phyloP scores from a whole-genome alignment of 2,797 vertebrate genomes.

The Malacoctenus gilli region DNA sequence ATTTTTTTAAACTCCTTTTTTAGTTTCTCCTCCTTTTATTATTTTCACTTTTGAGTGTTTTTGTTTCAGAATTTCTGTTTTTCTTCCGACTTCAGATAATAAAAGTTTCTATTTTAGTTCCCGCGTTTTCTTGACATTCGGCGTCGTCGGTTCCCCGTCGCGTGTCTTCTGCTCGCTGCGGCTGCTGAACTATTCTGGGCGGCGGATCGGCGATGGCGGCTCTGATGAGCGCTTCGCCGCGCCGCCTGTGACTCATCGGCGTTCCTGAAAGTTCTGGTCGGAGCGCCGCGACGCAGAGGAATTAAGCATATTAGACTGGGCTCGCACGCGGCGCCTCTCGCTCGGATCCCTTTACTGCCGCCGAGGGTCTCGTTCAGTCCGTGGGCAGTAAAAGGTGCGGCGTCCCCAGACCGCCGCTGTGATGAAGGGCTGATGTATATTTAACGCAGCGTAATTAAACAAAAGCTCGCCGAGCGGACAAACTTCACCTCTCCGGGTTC shows the following conservation, averaged over 20 bases:
- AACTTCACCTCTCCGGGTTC: constrained; percentile 19
- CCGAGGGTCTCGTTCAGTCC: background rate
- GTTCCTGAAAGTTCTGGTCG: background rate
- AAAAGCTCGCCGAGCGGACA: constrained; percentile 8
- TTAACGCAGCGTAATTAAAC: constrained; percentile 2
- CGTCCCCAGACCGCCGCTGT: background rate
- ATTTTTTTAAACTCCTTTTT: too few relatives aligned
- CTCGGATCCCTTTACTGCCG: background rate
- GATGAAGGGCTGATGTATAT: background rate
- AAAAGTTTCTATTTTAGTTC: too few relatives aligned
- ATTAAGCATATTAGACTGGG: background rate
- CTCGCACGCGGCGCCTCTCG: background rate
- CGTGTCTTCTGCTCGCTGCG: too few relatives aligned
- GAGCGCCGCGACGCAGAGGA: background rate
- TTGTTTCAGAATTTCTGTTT: too few relatives aligned
- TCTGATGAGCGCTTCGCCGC: background rate
- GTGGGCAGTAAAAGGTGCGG: background rate
- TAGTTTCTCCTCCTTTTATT: too few relatives aligned
- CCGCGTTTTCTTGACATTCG: too few relatives aligned
- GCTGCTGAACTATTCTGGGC: too few relatives aligned
- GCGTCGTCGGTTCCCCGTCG: too few relatives aligned
- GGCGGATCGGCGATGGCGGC: too few relatives aligned
- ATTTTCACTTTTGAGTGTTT: too few relatives aligned
- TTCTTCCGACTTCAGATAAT: too few relatives aligned
- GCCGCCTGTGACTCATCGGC: background rate